phyloP scores from a whole-genome alignment of 2,888 invertebrate species.

The Pristionchus japonicus region DNA sequence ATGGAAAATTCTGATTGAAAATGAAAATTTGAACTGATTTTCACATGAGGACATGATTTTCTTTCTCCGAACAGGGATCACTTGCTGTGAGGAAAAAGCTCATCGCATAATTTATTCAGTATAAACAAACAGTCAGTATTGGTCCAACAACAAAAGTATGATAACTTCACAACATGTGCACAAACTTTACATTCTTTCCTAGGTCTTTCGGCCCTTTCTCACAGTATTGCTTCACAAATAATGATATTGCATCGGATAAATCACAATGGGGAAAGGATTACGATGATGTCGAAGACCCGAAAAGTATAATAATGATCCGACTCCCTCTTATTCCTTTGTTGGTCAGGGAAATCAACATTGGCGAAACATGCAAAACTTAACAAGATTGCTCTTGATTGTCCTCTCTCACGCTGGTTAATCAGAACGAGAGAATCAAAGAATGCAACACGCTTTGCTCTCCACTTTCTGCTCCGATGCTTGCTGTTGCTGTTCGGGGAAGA shows the following conservation, averaged over 20 bases:
- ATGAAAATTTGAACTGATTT: too few relatives aligned
- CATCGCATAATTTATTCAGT: not conserved
- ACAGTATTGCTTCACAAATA: not conserved
- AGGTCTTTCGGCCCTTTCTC: not conserved
- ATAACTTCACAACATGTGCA: not conserved
- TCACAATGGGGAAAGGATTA: not conserved
- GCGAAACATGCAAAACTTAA: too few relatives aligned
- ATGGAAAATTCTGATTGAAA: too few relatives aligned
- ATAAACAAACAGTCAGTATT: not conserved
- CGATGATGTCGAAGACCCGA: not conserved
- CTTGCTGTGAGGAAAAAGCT: too few relatives aligned
- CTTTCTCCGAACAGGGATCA: too few relatives aligned
- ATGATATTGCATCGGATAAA: not conserved
- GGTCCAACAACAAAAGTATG: not conserved
- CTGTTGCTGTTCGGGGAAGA: constrained; percentile 43
- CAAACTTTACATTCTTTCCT: not conserved
- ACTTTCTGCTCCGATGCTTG: not conserved
- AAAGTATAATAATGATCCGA: not conserved
- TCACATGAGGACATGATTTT: too few relatives aligned
- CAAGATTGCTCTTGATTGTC: too few relatives aligned
- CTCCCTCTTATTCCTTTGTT: not conserved
- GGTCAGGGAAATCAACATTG: too few relatives aligned
- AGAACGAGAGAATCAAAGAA: not conserved
- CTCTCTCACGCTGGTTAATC: not conserved
- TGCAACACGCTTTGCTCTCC: constrained; percentile 15